phyloP scores from a whole-genome alignment of 2,888 invertebrate genomes.

The Belgica antarctica region DNA sequence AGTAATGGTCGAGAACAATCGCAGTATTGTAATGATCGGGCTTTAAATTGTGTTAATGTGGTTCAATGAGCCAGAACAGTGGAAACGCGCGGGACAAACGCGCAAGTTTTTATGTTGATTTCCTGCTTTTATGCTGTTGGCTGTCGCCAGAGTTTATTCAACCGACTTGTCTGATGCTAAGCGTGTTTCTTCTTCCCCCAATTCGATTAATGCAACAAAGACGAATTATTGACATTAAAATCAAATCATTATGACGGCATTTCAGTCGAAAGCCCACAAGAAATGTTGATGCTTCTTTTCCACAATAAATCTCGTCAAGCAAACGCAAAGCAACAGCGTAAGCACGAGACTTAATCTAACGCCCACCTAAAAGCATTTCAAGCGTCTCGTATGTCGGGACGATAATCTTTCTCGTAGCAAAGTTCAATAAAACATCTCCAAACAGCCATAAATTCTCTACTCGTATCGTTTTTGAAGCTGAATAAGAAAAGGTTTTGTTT shows the following conservation, averaged over 20 bases:
- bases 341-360: background rate
- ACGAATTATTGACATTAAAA: background rate
- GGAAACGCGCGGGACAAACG: slow-evolving; percentile 15
- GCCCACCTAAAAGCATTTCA: slow-evolving; percentile 5
- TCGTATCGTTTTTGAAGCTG: background rate
- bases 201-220: background rate
- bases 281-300: background rate
- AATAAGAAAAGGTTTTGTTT: background rate
- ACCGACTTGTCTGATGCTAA: background rate
- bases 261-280: background rate
- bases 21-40: background rate
- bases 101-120: slow-evolving; percentile 11
- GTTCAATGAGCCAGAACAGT: slow-evolving; percentile 17
- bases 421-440: slow-evolving; percentile 8
- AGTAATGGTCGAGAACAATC: background rate
- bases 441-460: slow-evolving; percentile 5
- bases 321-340: too few species aligned
- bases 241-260: background rate
- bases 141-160: slow-evolving; percentile 28
- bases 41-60: slow-evolving; percentile 10
- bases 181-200: background rate
- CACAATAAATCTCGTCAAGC: background rate
- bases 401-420: background rate
- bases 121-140: slow-evolving; percentile 13
- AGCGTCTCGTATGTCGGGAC: background rate